A percentile compares a stretch with the other conserved stretches of the same genome.
Evolutionary conservation across 2,797 vertebrate species (phyloP).

Genomic region (Oreortyx pictus): DNA sequence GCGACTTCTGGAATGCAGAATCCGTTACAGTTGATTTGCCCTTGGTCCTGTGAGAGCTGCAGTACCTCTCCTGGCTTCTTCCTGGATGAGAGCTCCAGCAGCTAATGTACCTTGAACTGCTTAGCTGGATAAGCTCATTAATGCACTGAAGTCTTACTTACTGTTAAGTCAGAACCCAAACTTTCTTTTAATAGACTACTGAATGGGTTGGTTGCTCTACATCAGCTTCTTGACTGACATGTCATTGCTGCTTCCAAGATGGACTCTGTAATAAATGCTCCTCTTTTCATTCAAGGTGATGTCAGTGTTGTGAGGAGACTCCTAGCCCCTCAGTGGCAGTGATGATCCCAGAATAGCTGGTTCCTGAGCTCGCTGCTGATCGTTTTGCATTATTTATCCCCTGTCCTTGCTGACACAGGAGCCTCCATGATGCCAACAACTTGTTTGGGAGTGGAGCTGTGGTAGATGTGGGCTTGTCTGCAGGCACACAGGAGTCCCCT

Average conservation of each 20-base stretch:
- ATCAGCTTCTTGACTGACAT: constrained; percentile 37
- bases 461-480: not conserved
- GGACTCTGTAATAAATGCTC: not conserved
- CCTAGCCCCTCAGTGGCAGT: too few relatives aligned
- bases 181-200: constrained; percentile 69
- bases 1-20: constrained; percentile 42
- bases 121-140: constrained; percentile 72
- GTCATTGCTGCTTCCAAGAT: constrained; percentile 5
- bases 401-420: not conserved
- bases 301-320: not conserved
- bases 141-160: constrained; percentile 51
- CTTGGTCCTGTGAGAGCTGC: not conserved
- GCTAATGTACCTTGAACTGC: constrained; percentile 63
- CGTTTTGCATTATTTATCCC: not conserved
- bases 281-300: not conserved
- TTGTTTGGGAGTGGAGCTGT: not conserved
- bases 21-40: not conserved
- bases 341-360: not conserved
- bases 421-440: accelerated
- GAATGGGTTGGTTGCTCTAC: constrained; percentile 52
- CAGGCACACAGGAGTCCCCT: not conserved
- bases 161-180: constrained; percentile 63
- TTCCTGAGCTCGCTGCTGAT: not conserved
- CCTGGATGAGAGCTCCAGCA: constrained; percentile 7
- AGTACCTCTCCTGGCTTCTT: not conserved